These are phyloP conservation scores for Chaenodraco wilsoni DNA, from an alignment of 2,797 vertebrate genomes.

Conservation along the genomic window DNA sequence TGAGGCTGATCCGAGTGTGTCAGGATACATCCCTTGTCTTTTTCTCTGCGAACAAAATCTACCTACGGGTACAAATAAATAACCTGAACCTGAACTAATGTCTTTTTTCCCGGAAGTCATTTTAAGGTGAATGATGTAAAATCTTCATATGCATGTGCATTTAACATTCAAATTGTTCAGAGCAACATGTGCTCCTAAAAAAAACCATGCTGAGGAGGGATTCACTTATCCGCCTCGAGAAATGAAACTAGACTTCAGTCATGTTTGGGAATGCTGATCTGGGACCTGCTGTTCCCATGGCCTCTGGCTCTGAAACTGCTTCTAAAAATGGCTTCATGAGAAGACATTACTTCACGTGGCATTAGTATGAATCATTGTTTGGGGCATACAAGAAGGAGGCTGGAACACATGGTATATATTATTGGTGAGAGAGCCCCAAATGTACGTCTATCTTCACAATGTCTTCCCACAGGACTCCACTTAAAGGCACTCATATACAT, in stretches of 20 bases:
- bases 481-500: neutral
- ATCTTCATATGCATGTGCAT: too few relatives aligned
- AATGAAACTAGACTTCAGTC: slow-evolving; percentile 28
- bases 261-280: slow-evolving; percentile 34
- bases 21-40: too few relatives aligned
- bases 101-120: too few relatives aligned
- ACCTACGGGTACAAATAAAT: too few relatives aligned
- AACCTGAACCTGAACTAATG: too few relatives aligned
- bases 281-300: slow-evolving; percentile 41
- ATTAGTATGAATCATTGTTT: neutral
- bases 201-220: neutral
- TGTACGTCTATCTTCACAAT: neutral
- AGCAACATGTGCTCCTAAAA: too few relatives aligned
- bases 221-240: neutral
- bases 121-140: too few relatives aligned
- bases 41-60: too few relatives aligned
- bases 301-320: slow-evolving; percentile 19
- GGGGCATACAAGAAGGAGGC: neutral
- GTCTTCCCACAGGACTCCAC: neutral
- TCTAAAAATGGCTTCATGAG: slow-evolving; percentile 31
- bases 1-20: too few relatives aligned
- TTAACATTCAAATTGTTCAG: too few relatives aligned
- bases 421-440: neutral
- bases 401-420: neutral
- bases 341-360: neutral